Conservation (phyloP, 1,140 invertebrate genomes). For the Ooceraea biroi region DNA sequence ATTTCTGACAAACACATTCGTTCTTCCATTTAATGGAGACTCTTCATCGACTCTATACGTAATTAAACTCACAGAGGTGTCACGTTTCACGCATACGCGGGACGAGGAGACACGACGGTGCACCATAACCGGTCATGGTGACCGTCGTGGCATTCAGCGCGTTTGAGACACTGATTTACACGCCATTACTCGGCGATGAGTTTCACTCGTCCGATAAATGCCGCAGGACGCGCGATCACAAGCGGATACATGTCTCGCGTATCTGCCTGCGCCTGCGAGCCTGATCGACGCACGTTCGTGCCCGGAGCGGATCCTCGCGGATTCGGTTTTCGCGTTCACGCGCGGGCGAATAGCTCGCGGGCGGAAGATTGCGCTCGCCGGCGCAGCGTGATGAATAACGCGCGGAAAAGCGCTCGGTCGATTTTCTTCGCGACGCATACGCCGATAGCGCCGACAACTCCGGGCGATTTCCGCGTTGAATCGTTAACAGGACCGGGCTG, state of each 20-base stretch:
- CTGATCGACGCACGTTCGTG: conserved; percentile 15
- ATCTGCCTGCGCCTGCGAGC: neutral
- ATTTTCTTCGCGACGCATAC: conserved; percentile 11
- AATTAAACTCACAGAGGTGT: conserved; percentile 20
- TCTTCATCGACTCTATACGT: neutral
- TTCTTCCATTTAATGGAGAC: conserved; percentile 3
- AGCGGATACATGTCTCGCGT: no score
- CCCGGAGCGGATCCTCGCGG: neutral
- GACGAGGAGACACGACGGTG: neutral
- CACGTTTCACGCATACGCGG: neutral
- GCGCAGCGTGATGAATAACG: no score
- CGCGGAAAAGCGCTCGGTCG: conserved; percentile 13
- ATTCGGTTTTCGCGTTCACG: conserved; percentile 33
- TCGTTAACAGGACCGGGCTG: conserved; percentile 9
- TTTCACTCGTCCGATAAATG: conserved; percentile 16
- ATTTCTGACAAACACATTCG: conserved; percentile 22
- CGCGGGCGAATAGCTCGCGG: neutral
- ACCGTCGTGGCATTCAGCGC: neutral
- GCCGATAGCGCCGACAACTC: conserved; percentile 1
- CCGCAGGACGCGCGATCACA: neutral
- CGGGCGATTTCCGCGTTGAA: conserved; percentile 10
- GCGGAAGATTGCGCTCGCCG: no score
- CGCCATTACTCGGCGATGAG: neutral
- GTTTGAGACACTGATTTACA: conserved; percentile 1
- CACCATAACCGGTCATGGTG: neutral